Percentiles rank a stretch among this genome's conserved stretches.
Conservation (phyloP, 2,797 vertebrate genomes). For the Typhlichthys eigenmanni region DNA sequence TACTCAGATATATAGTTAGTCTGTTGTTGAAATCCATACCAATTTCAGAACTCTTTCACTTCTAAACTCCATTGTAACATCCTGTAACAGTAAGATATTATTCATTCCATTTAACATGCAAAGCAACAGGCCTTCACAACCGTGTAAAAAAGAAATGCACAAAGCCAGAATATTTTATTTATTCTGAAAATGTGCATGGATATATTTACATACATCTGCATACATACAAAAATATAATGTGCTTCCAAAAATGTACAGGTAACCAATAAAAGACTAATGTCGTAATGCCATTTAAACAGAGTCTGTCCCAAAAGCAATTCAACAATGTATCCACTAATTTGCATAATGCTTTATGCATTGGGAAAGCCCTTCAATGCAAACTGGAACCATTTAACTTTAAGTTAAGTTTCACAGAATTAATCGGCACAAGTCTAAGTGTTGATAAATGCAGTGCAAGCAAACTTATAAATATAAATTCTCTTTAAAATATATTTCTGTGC, state of each 20-base stretch:
- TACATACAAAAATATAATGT: background rate
- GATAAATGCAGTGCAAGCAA: background rate
- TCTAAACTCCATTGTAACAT: no score
- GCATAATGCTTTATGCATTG: no score
- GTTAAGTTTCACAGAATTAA: background rate
- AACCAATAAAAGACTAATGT: slow-evolving; percentile 3
- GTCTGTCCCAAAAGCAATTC: slow-evolving; percentile 1
- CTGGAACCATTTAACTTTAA: background rate
- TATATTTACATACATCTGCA: slow-evolving; percentile 33
- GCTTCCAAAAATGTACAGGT: slow-evolving; percentile 4
- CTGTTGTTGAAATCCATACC: no score
- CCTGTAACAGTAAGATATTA: slow-evolving; percentile 3
- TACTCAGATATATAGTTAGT: no score
- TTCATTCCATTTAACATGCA: slow-evolving; percentile 54
- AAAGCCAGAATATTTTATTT: slow-evolving; percentile 39
- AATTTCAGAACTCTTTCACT: no score
- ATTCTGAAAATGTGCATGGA: slow-evolving; percentile 53
- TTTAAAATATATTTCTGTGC: background rate
- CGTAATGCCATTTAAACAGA: background rate
- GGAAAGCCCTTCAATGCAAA: background rate
- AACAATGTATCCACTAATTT: slow-evolving; percentile 3
- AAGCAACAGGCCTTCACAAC: slow-evolving; percentile 16
- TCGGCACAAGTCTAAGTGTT: background rate
- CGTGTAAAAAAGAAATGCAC: slow-evolving; percentile 34
- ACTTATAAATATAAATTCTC: background rate